Conservation (phyloP, 2,888 invertebrate species). For the Ormyrus nitidulus region DNA sequence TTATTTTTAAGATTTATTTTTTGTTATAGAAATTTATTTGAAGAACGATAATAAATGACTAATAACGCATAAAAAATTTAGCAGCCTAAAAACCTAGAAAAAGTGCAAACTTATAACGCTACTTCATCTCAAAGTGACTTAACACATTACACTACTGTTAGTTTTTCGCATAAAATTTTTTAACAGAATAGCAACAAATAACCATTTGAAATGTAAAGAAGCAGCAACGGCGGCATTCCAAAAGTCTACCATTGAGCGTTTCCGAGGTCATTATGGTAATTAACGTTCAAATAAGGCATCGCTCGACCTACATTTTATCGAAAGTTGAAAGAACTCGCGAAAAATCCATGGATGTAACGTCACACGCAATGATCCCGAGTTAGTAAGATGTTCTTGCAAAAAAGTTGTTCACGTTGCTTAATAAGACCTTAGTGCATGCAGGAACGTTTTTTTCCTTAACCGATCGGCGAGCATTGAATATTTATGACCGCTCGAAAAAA, state of each 20-base stretch:
- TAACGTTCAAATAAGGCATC: conserved; percentile 25
- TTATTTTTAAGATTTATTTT: no score
- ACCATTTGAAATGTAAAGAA: conserved; percentile 21
- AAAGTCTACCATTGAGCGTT: conserved; percentile 24
- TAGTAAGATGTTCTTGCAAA: conserved; percentile 21
- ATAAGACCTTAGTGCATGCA: conserved; percentile 39
- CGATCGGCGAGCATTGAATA: conserved; percentile 29
- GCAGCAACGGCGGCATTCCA: neutral
- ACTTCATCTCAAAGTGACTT: no score
- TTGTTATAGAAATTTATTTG: no score
- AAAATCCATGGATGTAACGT: conserved; percentile 44
- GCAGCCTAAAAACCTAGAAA: no score
- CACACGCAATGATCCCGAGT: conserved; percentile 9
- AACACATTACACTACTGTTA: no score
- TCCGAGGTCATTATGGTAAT: conserved; percentile 39
- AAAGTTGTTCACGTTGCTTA: conserved; percentile 42
- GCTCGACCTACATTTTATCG: conserved; percentile 52
- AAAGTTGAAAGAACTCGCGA: conserved; percentile 49
- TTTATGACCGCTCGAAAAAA: conserved; percentile 27
- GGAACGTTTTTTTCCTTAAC: conserved; percentile 18
- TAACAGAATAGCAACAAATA: conserved; percentile 4
- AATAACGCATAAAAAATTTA: no score
- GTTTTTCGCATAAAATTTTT: neutral
- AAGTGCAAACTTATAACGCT: no score
- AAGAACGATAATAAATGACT: no score